Conservation (phyloP, 2,113 vertebrate genomes). For the Gymnorhina tibicen region DNA sequence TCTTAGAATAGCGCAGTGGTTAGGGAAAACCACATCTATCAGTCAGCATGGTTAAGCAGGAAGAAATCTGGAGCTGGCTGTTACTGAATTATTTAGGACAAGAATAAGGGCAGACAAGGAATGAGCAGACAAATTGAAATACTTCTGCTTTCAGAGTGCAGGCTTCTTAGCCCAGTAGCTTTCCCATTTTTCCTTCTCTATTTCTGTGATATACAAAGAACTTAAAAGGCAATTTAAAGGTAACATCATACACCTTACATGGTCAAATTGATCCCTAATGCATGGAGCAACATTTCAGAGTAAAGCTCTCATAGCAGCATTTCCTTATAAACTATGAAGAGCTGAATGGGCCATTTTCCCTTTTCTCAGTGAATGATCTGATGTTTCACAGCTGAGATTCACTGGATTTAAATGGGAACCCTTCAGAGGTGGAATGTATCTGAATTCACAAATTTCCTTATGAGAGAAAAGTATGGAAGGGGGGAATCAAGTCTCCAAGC, state of each 20-base stretch:
- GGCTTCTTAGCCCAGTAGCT: neutral
- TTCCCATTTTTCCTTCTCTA: neutral
- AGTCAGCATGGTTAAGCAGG: conserved; percentile 24
- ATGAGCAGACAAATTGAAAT: neutral
- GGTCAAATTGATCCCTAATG: neutral
- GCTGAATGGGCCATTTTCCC: neutral
- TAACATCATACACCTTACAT: neutral
- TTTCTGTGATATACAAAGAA: neutral
- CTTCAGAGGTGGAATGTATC: neutral
- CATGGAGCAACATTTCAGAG: neutral
- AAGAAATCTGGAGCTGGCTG: conserved; percentile 40
- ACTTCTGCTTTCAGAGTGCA: neutral
- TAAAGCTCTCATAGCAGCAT: neutral
- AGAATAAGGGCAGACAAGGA: neutral
- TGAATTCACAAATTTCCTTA: neutral
- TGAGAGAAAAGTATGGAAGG: neutral
- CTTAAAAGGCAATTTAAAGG: neutral
- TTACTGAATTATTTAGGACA: conserved; percentile 49
- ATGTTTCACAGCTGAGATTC: neutral
- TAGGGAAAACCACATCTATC: conserved; percentile 52
- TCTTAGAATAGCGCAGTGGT: neutral
- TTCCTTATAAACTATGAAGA: neutral
- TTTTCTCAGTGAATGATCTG: neutral
- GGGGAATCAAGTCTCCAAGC: neutral
- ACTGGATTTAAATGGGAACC: neutral